These are phyloP conservation scores for Aselliscus stoliczkanus DNA, from an alignment of 2,797 vertebrate genomes.

Conservation along the genomic window DNA sequence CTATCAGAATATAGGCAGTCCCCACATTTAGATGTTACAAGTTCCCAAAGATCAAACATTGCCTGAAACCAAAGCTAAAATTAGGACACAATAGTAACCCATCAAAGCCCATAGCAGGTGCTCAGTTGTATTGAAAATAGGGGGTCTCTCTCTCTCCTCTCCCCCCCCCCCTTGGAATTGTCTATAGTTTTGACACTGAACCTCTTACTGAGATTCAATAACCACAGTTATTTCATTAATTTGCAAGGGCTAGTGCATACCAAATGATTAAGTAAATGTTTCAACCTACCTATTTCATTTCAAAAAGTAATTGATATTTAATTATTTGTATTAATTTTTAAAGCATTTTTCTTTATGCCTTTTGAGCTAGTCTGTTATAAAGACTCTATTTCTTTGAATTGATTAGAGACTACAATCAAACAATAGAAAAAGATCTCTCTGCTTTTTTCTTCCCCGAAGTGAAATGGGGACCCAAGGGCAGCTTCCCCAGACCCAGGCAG, in stretches of 20 bases:
- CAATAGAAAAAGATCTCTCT: neutral
- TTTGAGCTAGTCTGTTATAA: neutral
- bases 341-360: neutral
- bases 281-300: conserved; percentile 38
- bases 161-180: neutral
- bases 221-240: neutral
- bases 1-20: neutral
- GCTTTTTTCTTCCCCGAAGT: neutral
- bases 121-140: neutral
- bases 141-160: neutral
- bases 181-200: conserved; percentile 8
- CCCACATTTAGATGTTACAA: neutral
- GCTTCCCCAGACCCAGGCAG: neutral
- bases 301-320: conserved; percentile 27
- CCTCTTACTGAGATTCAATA: neutral
- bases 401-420: neutral
- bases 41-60: conserved; percentile 12
- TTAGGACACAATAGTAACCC: conserved; percentile 20
- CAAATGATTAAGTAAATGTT: neutral
- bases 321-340: conserved; percentile 21
- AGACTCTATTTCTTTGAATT: neutral
- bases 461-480: neutral
- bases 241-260: neutral
- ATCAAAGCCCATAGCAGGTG: neutral
- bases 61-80: conserved; percentile 22